Evolutionary conservation across 2,797 vertebrate species (phyloP).

Genomic region (Gymnocypris eckloni): DNA sequence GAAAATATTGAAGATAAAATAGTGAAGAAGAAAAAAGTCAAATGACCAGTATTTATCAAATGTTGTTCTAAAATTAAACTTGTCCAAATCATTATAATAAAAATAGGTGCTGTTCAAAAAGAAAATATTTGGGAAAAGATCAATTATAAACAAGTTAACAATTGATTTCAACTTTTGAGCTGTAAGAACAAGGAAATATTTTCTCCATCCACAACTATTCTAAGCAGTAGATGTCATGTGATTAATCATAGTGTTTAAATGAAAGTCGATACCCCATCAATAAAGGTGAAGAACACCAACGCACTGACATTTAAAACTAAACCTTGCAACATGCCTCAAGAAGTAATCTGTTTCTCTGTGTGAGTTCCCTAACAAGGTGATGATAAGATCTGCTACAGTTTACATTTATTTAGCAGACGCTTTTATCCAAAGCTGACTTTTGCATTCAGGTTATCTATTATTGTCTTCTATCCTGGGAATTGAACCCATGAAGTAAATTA

Average conservation of each 20-base stretch:
- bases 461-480: too few species aligned
- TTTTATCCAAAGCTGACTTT: too few species aligned
- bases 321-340: neutral
- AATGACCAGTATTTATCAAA: neutral
- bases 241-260: constrained; percentile 1
- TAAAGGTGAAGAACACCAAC: constrained; percentile 30
- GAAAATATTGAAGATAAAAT: neutral
- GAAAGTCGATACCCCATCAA: constrained; percentile 5
- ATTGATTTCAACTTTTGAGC: neutral
- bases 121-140: neutral
- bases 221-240: neutral
- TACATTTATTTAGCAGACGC: too few species aligned
- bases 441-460: too few species aligned
- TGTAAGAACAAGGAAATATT: neutral
- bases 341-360: constrained; percentile 16
- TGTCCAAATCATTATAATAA: neutral
- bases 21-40: neutral
- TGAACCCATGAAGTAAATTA: too few species aligned
- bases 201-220: neutral
- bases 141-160: neutral
- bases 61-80: neutral
- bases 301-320: constrained; percentile 42
- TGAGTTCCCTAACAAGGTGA: neutral
- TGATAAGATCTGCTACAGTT: neutral
- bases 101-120: neutral